Base-by-base conservation (phyloP, 2,888 invertebrate species). In the Drosophila mercatorum region DNA sequence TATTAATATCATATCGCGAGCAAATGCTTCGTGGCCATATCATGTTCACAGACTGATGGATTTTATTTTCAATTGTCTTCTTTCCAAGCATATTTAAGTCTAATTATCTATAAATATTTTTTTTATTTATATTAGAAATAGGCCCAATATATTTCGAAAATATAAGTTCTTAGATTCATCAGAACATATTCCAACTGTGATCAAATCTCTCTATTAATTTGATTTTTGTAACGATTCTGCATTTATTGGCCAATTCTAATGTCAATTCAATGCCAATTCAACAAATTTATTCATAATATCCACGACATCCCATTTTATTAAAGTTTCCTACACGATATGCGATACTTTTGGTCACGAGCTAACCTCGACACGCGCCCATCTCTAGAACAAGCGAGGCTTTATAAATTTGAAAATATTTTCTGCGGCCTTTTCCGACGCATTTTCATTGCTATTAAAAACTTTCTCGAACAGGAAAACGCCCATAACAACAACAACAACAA, bases 381-480 rank as follows among this genome's bases (percentile, higher is more conserved):
- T 28, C 55, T n/a, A 60, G 26, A 22, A 41, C 49, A 72, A 65
- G 63, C 47, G 70, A 43, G 60, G 67, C 77, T 67, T 70, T 70
- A 73, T 76, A 81, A 87, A 89, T 87, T 82, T 87, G 65, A 71
- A 87, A 83, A 87, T 78, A 69, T 68, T 71, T 78, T 72, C 66
- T 66, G 72, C 65, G 72, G 87, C 70, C 68, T 73, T 78, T 78
- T 75, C 60, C 52, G 49, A 55, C 64, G 73, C 75, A 72, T 81
- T 83, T 87, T 76, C 79, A 67, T 70, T 78, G 88, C 88, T 87
- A 84, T 89, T 89, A 84, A 89, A 84, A 89, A 84, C 87, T 84
- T 84, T 84, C 79, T 80, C 74, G 71, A 71, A 70, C 72, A 78
- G 70, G 57, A 67, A 71, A 85, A 58, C 63, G 55, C 52, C 68